Evolutionary conservation across 2,113 vertebrate species (phyloP), one percentile per base, ranked within the genome.

Genomic region (Daphoenositta chrysoptera): DNA sequence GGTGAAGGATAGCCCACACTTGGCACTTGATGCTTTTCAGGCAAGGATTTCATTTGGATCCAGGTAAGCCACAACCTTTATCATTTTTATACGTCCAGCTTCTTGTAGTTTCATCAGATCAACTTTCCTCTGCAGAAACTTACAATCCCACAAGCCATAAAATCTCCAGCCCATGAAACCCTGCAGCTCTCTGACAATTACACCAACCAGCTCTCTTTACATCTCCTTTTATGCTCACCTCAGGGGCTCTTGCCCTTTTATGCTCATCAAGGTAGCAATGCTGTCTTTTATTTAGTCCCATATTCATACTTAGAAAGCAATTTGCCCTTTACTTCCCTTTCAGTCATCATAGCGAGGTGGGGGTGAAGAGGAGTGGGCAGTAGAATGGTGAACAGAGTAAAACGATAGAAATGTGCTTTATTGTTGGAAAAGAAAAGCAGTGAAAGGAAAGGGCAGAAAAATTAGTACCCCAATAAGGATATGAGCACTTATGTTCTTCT

Each of bases 151-250:
- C 8, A 60, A 68, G 24, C 47, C 76, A 76, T 72, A 84, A 96
- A 82, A 82, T 33, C 89, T 37, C 63, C 33, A 87, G 47, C 13
- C 76, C n/a, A 33, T 51, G 60, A 51, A 88, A 60, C 65, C 79
- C 87, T 33, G 45, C 11, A 23, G 75, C 31, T 86, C 60, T 89
- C 64, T 87, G 75, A 88, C 53, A 87, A 83, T 92, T 64, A 64
- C 35, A 72, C 58, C 53, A 86, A 56, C 53, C 42, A 73, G 33
- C 23, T 70, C 40, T 70, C 87, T 91, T 69, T 77, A 81, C 3
- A 78, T 61, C 42, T 93, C 39, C 75, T 94, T 97, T 97, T 60
- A 95, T 85, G 48, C 39, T 81, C 87, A 70, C 89, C 68, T 96
- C 71, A 73, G 86, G 89, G 66, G 65, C 13, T 70, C 81, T 65